A percentile compares a stretch with the other conserved stretches of the same genome.
Conservation (phyloP, 92 coral and sea anemone species). For the Heliopora coerulea region DNA sequence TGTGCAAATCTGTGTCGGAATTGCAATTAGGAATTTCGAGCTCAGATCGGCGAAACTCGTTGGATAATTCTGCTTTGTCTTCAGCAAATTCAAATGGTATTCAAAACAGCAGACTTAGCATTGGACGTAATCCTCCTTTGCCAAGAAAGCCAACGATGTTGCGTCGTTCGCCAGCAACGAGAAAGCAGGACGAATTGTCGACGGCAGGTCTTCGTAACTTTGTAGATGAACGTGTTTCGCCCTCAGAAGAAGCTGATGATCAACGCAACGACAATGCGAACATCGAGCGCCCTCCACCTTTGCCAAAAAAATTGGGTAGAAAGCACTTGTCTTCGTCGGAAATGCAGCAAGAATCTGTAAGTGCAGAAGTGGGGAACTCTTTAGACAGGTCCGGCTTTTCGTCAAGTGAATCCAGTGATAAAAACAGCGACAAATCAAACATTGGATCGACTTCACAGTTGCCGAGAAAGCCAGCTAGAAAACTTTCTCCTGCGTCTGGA, state of each 20-base stretch:
- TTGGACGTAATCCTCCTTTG: slow-evolving; percentile 12
- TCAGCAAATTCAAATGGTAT: background rate
- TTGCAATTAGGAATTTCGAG: background rate
- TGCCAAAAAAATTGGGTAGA: too few relatives aligned
- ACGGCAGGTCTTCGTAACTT: too few relatives aligned
- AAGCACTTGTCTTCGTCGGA: too few relatives aligned
- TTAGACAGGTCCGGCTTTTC: background rate
- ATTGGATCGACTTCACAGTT: slow-evolving; percentile 26
- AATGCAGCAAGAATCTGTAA: background rate
- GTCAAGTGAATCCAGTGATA: background rate
- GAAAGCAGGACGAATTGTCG: too few relatives aligned
- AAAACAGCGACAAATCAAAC: background rate
- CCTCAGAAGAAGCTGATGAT: too few relatives aligned
- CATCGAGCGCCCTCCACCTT: too few relatives aligned
- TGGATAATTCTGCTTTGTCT: background rate
- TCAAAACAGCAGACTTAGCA: background rate
- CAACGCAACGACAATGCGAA: too few relatives aligned
- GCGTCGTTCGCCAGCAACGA: background rate
- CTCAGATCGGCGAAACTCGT: background rate
- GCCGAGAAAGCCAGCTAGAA: slow-evolving; percentile 34
- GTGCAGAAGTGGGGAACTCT: background rate
- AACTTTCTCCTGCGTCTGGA: background rate
- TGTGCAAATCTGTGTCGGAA: background rate
- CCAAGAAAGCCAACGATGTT: slow-evolving; percentile 32
- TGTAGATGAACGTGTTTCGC: too few relatives aligned